A percentile compares a stretch with the other conserved stretches of the same genome.
These are phyloP conservation scores for Engraulis encrasicolus DNA, from an alignment of 2,113 vertebrate species.

Conservation along the genomic window DNA sequence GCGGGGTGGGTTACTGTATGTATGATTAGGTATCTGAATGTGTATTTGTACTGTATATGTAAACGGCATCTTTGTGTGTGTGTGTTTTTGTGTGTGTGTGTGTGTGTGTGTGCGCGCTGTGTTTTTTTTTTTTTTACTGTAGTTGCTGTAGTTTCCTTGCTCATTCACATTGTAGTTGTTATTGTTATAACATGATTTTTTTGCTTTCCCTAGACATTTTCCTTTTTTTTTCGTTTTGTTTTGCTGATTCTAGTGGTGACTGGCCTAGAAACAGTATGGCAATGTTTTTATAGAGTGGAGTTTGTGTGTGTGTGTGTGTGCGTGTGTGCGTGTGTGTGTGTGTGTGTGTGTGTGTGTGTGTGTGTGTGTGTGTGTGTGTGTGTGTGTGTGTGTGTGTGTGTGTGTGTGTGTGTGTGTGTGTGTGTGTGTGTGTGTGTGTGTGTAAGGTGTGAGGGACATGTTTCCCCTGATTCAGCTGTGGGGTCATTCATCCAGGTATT, in stretches of 20 bases:
- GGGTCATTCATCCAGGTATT: constrained; percentile 45
- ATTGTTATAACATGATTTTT: constrained; percentile 28
- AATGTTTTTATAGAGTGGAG: constrained; percentile 31
- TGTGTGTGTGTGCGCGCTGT: constrained; percentile 40
- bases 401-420: constrained; percentile 50
- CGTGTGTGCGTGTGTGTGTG: constrained; percentile 51
- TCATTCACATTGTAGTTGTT: constrained; percentile 64
- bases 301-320: constrained; percentile 50
- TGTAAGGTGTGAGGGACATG: constrained; percentile 38
- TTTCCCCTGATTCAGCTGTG: constrained; percentile 67
- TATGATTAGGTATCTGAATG: too few relatives aligned
- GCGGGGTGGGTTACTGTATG: too few relatives aligned
- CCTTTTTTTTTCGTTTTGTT: too few relatives aligned
- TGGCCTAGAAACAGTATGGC: constrained; percentile 63
- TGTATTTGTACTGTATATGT: too few relatives aligned
- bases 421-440: constrained; percentile 51
- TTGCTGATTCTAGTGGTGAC: constrained; percentile 68
- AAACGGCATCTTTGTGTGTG: constrained; percentile 11
- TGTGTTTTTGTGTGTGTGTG: background rate
- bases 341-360: constrained; percentile 50
- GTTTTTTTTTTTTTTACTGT: too few relatives aligned
- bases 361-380: constrained; percentile 50
- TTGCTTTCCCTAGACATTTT: background rate
- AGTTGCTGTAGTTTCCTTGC: constrained; percentile 67
- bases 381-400: constrained; percentile 50